Percentiles rank a stretch among this genome's conserved stretches.
These are phyloP conservation scores for Lonchura striata DNA, from an alignment of 2,113 vertebrate species.

Conservation along the genomic window DNA sequence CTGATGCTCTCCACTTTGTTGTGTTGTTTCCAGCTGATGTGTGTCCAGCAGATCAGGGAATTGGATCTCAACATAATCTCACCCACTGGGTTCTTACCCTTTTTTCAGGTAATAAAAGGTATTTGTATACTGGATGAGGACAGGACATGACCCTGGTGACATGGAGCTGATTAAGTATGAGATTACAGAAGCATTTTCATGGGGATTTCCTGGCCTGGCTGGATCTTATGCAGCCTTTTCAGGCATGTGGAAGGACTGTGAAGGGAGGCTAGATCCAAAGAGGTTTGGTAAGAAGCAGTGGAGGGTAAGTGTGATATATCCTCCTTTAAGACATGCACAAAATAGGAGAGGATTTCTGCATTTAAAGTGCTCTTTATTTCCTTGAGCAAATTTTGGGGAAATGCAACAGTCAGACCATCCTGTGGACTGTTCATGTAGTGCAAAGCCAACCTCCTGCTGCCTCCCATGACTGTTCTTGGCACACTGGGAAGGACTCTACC, in stretches of 20 bases:
- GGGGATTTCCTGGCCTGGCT: background rate
- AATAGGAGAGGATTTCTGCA: background rate
- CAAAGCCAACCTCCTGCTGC: background rate
- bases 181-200: background rate
- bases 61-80: background rate
- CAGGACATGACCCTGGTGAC: background rate
- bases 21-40: accelerated
- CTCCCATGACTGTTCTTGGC: background rate
- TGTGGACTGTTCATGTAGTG: background rate
- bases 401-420: background rate
- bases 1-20: background rate
- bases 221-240: background rate
- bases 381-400: background rate
- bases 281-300: background rate
- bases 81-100: background rate
- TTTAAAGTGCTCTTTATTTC: background rate
- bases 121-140: background rate
- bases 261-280: background rate
- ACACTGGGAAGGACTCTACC: background rate
- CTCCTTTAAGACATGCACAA: background rate
- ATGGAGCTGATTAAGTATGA: background rate
- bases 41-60: background rate
- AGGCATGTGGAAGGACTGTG: background rate
- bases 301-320: background rate
- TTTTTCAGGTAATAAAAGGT: background rate